These are phyloP conservation scores for Eulemur macaco DNA, from an alignment of 2,113 vertebrate genomes.

Conservation along the genomic window DNA sequence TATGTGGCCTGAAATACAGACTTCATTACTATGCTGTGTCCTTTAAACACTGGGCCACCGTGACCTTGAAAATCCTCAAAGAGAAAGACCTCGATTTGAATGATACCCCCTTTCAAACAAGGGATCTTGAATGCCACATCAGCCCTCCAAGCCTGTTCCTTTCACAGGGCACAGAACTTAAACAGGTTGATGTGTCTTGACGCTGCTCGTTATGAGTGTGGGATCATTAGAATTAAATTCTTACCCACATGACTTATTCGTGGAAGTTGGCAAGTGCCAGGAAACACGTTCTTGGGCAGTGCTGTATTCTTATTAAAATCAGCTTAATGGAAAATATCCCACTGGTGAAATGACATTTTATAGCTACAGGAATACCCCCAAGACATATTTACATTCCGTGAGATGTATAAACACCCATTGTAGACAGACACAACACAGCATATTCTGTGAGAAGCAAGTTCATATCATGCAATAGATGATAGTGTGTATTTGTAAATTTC, in stretches of 20 bases:
- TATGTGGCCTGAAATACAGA: conserved; percentile 12
- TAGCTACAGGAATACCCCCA: background rate
- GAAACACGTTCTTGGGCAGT: background rate
- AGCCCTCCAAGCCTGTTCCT: background rate
- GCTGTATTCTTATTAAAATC: background rate
- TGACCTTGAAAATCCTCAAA: conserved; percentile 45
- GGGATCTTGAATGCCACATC: background rate
- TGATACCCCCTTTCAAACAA: background rate
- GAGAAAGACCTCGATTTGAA: background rate
- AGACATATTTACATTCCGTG: background rate
- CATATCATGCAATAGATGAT: background rate
- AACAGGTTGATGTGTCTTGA: background rate
- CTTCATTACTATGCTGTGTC: background rate
- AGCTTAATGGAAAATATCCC: background rate
- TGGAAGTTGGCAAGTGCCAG: background rate
- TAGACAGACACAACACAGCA: background rate
- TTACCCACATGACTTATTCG: background rate
- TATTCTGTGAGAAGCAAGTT: background rate
- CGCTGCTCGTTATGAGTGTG: background rate
- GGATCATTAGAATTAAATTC: background rate
- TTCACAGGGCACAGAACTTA: background rate
- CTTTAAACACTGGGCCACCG: conserved; percentile 5
- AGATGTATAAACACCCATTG: background rate
- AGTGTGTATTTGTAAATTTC: background rate
- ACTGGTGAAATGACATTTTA: background rate